These are phyloP conservation scores for Sebastes minor DNA, from an alignment of 2,797 vertebrate species.

Conservation along the genomic window DNA sequence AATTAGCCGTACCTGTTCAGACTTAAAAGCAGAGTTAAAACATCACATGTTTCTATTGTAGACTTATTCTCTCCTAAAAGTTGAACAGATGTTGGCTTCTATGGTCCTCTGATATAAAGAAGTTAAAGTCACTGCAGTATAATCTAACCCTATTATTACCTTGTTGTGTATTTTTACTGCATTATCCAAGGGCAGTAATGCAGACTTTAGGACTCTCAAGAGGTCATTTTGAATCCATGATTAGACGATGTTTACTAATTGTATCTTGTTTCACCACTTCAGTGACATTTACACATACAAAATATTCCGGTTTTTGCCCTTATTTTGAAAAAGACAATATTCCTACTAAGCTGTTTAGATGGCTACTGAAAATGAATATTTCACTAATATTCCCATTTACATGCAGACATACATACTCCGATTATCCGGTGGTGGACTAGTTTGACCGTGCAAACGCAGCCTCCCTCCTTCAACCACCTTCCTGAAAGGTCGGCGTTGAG, in stretches of 20 bases:
- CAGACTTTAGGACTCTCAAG: background rate
- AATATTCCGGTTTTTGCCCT: rapidly evolving
- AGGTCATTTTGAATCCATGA: background rate
- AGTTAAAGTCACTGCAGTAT: background rate
- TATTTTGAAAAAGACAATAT: no score
- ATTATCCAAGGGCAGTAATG: background rate
- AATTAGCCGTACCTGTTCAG: slow-evolving; percentile 71
- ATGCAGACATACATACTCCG: no score
- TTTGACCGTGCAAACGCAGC: background rate
- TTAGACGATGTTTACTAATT: background rate
- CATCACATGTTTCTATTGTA: slow-evolving; percentile 10
- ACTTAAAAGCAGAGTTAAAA: slow-evolving; percentile 44
- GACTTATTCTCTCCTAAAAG: slow-evolving; percentile 22
- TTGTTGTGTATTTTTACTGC: background rate
- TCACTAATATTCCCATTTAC: no score
- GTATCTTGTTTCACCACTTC: background rate
- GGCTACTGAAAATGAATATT: no score
- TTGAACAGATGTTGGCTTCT: slow-evolving; percentile 32
- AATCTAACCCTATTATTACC: background rate
- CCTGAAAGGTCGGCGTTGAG: background rate
- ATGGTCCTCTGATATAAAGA: slow-evolving; percentile 7
- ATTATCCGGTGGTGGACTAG: no score
- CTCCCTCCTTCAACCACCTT: background rate
- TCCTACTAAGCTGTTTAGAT: no score
- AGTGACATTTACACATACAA: rapidly evolving